These are phyloP conservation scores for Aptenodytes patagonicus DNA, from an alignment of 2,113 vertebrate species.

Conservation along the genomic window DNA sequence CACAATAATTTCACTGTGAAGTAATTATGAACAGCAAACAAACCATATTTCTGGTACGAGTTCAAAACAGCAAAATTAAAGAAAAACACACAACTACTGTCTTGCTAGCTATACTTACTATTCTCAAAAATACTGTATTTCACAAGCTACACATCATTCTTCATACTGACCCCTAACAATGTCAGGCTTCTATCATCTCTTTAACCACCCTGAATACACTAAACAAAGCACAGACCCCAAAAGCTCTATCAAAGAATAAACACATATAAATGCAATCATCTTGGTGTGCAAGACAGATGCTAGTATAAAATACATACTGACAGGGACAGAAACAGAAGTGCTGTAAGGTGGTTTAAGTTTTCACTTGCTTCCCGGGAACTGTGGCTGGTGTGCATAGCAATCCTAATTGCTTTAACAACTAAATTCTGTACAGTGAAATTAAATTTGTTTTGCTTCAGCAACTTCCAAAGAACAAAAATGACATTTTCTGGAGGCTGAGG, in stretches of 20 bases:
- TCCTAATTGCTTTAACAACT: constrained; percentile 14
- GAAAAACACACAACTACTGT: background rate
- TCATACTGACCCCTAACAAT: background rate
- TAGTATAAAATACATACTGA: background rate
- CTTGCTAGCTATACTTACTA: background rate
- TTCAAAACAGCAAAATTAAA: background rate
- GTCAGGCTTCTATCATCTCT: background rate
- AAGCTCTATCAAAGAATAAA: background rate
- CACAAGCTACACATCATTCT: background rate
- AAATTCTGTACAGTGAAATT: constrained; percentile 9
- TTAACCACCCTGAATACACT: background rate
- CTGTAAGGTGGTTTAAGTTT: background rate
- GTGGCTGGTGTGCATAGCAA: background rate
- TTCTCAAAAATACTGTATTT: background rate
- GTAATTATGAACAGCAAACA: background rate
- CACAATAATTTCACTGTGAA: background rate
- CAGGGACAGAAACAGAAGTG: background rate
- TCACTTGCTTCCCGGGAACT: background rate
- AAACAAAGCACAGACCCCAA: background rate
- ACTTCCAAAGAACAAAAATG: constrained; percentile 32
- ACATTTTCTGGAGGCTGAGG: constrained; percentile 19
- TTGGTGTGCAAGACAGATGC: background rate
- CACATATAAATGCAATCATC: background rate
- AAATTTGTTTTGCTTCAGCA: constrained; percentile 28
- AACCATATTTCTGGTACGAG: background rate